Percentiles rank a stretch among this genome's conserved stretches.
phyloP scores from a whole-genome alignment of 2,888 invertebrate genomes.

The Tenthredo mesomela region DNA sequence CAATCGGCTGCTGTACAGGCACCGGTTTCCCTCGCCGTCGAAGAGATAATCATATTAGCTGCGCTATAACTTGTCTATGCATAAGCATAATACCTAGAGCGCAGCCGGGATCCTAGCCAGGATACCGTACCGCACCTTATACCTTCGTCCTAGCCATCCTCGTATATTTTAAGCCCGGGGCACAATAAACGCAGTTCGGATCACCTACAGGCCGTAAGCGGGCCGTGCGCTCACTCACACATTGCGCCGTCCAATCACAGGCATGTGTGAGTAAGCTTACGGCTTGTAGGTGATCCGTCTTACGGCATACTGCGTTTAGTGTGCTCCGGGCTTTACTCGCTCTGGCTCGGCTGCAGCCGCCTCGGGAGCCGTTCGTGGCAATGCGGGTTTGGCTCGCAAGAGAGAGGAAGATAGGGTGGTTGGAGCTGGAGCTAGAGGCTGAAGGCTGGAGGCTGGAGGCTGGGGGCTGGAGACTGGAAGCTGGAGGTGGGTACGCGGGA shows the following conservation, averaged over 20 bases:
- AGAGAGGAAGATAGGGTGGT: conserved; percentile 51
- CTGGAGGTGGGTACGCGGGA: conserved; percentile 43
- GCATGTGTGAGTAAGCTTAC: too few species aligned
- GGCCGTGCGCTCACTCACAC: too few species aligned
- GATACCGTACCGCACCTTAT: conserved; percentile 59
- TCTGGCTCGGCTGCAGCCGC: conserved; percentile 59
- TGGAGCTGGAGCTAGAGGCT: conserved; percentile 47
- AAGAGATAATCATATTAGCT: conserved; percentile 77
- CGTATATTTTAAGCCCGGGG: too few species aligned
- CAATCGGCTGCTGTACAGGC: conserved; percentile 34
- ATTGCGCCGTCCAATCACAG: too few species aligned
- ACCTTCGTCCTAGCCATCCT: conserved; percentile 47
- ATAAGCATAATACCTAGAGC: conserved; percentile 74
- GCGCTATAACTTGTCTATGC: conserved; percentile 76
- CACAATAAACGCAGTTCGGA: too few species aligned
- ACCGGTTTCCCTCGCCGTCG: conserved; percentile 65
- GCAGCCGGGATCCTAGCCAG: conserved; percentile 72
- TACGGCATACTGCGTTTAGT: too few species aligned
- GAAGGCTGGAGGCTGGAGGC: conserved; percentile 52
- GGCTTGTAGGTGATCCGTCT: too few species aligned
- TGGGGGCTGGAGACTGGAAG: conserved; percentile 55
- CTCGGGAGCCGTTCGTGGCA: conserved; percentile 51
- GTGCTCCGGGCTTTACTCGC: too few species aligned
- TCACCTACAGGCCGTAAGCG: too few species aligned
- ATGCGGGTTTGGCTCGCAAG: conserved; percentile 35